Evolutionary conservation across 2,797 vertebrate species (phyloP), one percentile per base, ranked within the genome.

Genomic region (Rhodeus uyekii): DNA sequence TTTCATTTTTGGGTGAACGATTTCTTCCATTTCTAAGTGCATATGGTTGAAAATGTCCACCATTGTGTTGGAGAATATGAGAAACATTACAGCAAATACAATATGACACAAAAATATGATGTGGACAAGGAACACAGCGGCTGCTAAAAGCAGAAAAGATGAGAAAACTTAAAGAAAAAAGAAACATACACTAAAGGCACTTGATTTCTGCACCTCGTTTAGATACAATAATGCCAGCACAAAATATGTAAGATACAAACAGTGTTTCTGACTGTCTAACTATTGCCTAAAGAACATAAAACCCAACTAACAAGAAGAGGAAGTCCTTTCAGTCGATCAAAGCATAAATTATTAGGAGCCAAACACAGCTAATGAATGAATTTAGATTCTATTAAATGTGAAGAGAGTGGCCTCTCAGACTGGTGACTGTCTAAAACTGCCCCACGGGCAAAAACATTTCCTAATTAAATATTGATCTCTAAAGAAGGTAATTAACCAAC

Each of bases 381-480:
- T 83, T 53, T 34, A 55, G 8, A 42, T 53, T 73, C 29, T 78
- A 72, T 65, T 58, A 75, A 65, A 74, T 48, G 42, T 16, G 19
- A 55, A 63, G 39, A 78, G 32, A 80, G 58, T 76, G 72, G 42
- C 60, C 44, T 64, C 48, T 36, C 75, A 50, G 46, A 55, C 50
- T 55, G 18, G 67, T 74, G 67, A 73, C 24, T 46, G 36, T 58
- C 68, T 79, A 27, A 80, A 79, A 73, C 63, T 34, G 64, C 63
- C 77, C 22, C 53, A 76, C 39, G 34, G 29, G 71, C 63, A 76
- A 48, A 72, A 78, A 74, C 38, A 53, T 50, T 81, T 76, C 65
- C 72, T 85, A 80, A 85, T 85, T 80, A 83, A 85, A 85, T 83
- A 85, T 83, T 79, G 84, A 83, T 85, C 55, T 50, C 34, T 74